phyloP scores from a whole-genome alignment of 2,797 vertebrate genomes.

The Cossypha dichroa region DNA sequence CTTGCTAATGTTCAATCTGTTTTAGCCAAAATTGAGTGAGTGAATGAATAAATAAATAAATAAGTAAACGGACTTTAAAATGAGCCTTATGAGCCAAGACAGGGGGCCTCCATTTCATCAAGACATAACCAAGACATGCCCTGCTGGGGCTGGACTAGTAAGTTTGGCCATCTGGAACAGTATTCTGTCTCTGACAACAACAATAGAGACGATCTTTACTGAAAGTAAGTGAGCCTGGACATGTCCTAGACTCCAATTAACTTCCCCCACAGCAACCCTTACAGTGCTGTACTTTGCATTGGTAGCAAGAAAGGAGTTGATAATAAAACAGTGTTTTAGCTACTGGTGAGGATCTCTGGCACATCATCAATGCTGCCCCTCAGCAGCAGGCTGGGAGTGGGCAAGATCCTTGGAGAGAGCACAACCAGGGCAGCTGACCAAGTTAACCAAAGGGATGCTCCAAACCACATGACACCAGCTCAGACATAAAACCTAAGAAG shows the following conservation, averaged over 20 bases:
- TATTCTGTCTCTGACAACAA: background rate
- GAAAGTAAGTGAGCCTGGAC: background rate
- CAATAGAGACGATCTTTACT: background rate
- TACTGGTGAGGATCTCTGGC: background rate
- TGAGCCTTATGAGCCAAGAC: background rate
- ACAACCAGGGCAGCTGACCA: background rate
- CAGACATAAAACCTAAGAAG: background rate
- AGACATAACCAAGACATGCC: background rate
- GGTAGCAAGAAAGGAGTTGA: background rate
- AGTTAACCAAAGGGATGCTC: background rate
- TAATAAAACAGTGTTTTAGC: background rate
- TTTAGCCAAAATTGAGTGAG: background rate
- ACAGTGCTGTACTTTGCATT: background rate
- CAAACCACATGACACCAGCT: background rate
- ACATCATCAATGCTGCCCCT: background rate
- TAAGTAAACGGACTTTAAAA: background rate
- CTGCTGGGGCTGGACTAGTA: background rate
- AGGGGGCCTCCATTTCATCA: background rate
- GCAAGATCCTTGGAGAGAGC: background rate
- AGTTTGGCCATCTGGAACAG: background rate
- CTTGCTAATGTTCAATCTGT: background rate
- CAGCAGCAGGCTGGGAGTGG: background rate
- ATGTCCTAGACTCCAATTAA: background rate
- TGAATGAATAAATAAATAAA: background rate
- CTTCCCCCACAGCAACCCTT: background rate